Evolutionary conservation across 2,113 vertebrate species (phyloP), one percentile per base, ranked within the genome.

Genomic region (Corydoras maculifer): DNA sequence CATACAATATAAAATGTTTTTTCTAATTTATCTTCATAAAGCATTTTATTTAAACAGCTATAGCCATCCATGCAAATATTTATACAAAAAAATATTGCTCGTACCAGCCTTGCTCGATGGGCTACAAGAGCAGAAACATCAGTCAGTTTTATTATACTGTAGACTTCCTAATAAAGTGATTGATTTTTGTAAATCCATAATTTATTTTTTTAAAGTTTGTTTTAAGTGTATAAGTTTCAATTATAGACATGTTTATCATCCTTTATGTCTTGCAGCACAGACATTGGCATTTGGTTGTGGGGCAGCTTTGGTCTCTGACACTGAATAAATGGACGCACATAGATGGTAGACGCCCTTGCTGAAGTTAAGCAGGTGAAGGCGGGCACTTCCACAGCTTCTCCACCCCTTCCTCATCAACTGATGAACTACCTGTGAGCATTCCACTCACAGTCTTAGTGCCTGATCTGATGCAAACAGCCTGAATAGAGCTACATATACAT

Each of bases 191-290:
- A 2, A 8, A 43, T 43, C 35, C 35, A 5, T 43, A 43, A 43
- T 43, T 4, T 43, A 8, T 4, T 43, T 5, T 0, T 43, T 43
- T 43, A 43, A 43, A 43, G 35, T 43, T 43, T 43, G 35, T 43
- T 43, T 43, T 43, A 43, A 8, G 7, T 43, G 35, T 43, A 43
- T 8, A 43, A 5, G 35, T 43, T 8, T 4, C 4, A 43, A 43
- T 43, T 43, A 43, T 8, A 4, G 35, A 43, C 35, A 43, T 4
- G 35, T 43, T 43, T 14, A 10, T 53, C 11, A 14, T 57, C 54
- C 54, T 69, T 61, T 25, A 49, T 35, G 66, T 77, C 63, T 81
- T 82, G 79, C 79, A 81, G 83, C 65, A 30, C 72, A 78, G 68
- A 65, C 70, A 68, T 68, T 48, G 70, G 78, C 73, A 9, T 71